Evolutionary conservation across 2,113 vertebrate species (phyloP).

Genomic region (Scomber colias): DNA sequence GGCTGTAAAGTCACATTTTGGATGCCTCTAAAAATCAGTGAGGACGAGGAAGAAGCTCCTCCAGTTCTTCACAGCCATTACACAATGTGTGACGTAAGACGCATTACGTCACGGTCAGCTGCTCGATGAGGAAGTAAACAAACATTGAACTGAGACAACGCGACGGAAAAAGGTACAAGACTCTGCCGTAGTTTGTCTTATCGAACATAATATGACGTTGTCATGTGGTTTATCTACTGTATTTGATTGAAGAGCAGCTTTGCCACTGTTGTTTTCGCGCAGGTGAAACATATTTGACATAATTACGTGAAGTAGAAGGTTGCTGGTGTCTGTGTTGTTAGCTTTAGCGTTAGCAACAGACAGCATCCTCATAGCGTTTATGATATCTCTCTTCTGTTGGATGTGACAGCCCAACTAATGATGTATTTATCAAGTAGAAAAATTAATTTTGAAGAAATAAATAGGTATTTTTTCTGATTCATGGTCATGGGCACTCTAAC

Average conservation of each 20-base stretch:
- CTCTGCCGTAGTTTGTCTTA: background rate
- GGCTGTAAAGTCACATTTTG: too few species aligned
- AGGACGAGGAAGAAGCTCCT: too few species aligned
- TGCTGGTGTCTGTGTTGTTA: background rate
- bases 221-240: fast-evolving
- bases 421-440: too few species aligned
- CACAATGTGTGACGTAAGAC: conserved; percentile 5
- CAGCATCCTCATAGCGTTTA: background rate
- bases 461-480: too few species aligned
- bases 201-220: fast-evolving
- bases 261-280: background rate
- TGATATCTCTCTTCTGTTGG: background rate
- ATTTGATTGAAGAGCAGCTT: background rate
- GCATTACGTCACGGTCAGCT: conserved; percentile 47
- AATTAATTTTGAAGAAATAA: too few species aligned
- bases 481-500: too few species aligned
- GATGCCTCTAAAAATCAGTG: too few species aligned
- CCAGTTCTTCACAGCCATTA: too few species aligned
- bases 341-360: background rate
- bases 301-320: background rate
- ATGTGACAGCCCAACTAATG: background rate
- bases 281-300: background rate
- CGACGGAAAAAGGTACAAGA: conserved; percentile 11
- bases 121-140: conserved; percentile 74
- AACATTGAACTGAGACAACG: background rate